Evolutionary conservation across 2,113 vertebrate species (phyloP).

Genomic region (Sebastes fasciatus): DNA sequence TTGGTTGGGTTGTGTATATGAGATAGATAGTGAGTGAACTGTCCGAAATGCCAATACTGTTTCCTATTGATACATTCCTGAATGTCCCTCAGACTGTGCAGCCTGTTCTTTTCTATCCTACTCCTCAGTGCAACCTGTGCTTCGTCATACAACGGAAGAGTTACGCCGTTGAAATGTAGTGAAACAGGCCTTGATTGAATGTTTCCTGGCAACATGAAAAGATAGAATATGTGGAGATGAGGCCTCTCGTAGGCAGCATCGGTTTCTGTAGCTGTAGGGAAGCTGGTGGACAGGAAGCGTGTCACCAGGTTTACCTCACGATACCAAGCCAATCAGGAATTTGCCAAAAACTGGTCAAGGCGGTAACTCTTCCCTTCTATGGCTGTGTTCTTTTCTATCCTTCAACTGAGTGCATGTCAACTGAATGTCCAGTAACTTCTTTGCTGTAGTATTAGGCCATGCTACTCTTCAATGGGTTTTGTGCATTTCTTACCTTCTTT

Average conservation of each 20-base stretch:
- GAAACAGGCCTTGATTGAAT: conserved; percentile 22
- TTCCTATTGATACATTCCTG: conserved; percentile 78
- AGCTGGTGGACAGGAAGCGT: conserved; percentile 10
- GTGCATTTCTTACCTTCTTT: conserved; percentile 84
- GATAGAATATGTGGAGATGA: background rate
- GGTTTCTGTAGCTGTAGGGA: conserved; percentile 5
- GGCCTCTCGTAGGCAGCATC: conserved; percentile 7
- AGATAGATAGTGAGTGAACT: conserved; percentile 52
- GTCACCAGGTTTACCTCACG: conserved; percentile 51
- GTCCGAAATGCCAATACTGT: conserved; percentile 68
- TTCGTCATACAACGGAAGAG: conserved; percentile 64
- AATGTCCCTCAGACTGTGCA: conserved; percentile 77
- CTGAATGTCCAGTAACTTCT: conserved; percentile 85
- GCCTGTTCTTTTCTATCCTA: conserved; percentile 59
- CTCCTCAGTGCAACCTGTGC: conserved; percentile 68
- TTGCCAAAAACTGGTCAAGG: conserved; percentile 56
- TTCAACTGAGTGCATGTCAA: conserved; percentile 86
- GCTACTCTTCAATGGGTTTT: conserved; percentile 85
- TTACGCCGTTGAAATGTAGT: conserved; percentile 39
- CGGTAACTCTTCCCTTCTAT: conserved; percentile 71
- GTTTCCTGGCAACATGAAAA: conserved; percentile 27
- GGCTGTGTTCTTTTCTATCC: conserved; percentile 77
- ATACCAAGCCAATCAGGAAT: conserved; percentile 60
- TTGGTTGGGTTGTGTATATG: conserved; percentile 41
- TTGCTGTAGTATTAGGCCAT: conserved; percentile 87